Evolutionary conservation across 1,140 invertebrate genomes (phyloP), one percentile per base, ranked within the genome.

Genomic region (Glossosoma conforme): DNA sequence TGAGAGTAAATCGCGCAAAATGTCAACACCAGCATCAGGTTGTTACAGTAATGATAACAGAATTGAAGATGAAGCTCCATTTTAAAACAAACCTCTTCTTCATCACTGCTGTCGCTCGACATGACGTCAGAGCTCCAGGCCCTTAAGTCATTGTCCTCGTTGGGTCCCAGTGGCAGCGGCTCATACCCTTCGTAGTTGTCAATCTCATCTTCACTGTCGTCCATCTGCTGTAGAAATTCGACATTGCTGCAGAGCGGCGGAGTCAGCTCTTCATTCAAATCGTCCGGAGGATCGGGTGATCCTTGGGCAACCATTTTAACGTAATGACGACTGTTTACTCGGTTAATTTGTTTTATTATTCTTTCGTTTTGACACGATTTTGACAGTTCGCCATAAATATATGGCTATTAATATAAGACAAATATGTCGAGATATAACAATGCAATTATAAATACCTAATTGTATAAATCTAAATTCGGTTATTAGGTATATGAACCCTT

Each of bases 101-200:
- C 54, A 14, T 54, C 52, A 19, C 40, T 49, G 30, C 44, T 41
- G 18, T 51, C 54, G 24, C 38, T 28, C 0, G 49, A 48, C 9
- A 49, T 21, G 8, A 56, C 20, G 21, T 22, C 30, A n/a, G 37
- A 42, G 30, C 52, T 52, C 49, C 44, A 52, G 1, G 33, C 15
- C 3, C 38, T 18, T 10, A 47, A 32, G 18, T 57, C 50, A 41
- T 28, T 36, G n/a, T 57, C 50, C 10, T 49, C 50, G 2, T n/a
- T 33, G 9, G 55, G 55, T 20, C 38, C 55, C 18, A 53, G 17
- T 1, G 55, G 50, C 13, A 57, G 28, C 3, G 50, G 50, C 17
- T 52, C 55, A 22, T 57, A 57, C 22, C 55, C 55, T 28, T 53
- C 50, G 36, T 57, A 57, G 17, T 41, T n/a, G 13, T 47, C 40